Conservation (phyloP, 2,888 invertebrate genomes). For the Drosophila formosana region DNA sequence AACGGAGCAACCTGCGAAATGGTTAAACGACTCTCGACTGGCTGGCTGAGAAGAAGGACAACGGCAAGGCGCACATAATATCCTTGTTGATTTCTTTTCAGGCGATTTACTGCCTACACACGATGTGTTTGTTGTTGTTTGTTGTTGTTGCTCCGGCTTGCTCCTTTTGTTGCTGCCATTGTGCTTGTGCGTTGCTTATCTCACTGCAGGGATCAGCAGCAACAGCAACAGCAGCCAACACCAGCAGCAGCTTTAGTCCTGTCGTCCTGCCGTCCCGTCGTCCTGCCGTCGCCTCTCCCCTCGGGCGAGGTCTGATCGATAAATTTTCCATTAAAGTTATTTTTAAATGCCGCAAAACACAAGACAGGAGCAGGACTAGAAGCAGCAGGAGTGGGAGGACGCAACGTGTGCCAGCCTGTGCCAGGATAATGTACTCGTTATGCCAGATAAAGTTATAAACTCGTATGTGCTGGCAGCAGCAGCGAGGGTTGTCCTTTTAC, state of each 20-base stretch:
- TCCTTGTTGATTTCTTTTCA: constrained; percentile 79
- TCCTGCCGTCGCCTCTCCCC: background rate
- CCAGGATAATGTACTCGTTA: constrained; percentile 83
- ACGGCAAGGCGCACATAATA: constrained; percentile 52
- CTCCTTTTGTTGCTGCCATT: constrained; percentile 41
- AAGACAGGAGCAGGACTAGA: constrained; percentile 35
- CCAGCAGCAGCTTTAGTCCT: constrained; percentile 31
- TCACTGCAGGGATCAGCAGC: constrained; percentile 56
- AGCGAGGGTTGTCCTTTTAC: constrained; percentile 42
- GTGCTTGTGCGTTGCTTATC: constrained; percentile 74
- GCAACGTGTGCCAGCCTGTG: constrained; percentile 71
- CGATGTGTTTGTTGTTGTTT: constrained; percentile 33
- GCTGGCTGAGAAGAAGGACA: constrained; percentile 36
- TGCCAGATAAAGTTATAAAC: constrained; percentile 83
- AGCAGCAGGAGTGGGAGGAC: constrained; percentile 8
- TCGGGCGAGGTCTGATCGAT: constrained; percentile 79
- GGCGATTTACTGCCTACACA: constrained; percentile 76
- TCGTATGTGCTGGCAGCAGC: constrained; percentile 62
- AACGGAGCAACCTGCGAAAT: constrained; percentile 63
- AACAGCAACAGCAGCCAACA: constrained; percentile 9
- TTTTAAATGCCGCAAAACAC: constrained; percentile 80
- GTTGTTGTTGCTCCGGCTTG: constrained; percentile 19
- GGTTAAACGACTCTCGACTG: constrained; percentile 39
- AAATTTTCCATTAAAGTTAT: constrained; percentile 84
- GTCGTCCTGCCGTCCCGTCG: background rate